Conservation (phyloP, 2,888 invertebrate species). For the Pharmacophagus antenor region DNA sequence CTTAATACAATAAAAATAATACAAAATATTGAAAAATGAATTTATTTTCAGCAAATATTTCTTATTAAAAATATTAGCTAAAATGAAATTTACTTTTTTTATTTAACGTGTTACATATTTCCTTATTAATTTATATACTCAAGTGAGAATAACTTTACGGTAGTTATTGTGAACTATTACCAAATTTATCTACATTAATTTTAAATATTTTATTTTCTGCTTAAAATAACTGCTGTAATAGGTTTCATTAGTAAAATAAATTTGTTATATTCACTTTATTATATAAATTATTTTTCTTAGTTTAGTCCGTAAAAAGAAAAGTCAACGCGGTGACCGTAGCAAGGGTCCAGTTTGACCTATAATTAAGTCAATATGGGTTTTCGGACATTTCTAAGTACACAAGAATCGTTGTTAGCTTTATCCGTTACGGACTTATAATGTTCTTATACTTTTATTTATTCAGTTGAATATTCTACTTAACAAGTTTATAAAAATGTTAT, state of each 20-base stretch:
- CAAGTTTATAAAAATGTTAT: not conserved
- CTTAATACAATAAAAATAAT: not conserved
- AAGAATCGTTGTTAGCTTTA: constrained; percentile 24
- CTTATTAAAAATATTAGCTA: no score
- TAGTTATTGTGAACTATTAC: no score
- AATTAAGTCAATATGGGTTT: constrained; percentile 68
- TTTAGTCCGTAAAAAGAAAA: not conserved
- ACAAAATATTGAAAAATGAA: no score
- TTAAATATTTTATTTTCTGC: no score
- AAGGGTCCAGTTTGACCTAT: constrained; percentile 56
- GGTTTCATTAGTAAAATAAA: no score
- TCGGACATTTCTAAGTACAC: constrained; percentile 51
- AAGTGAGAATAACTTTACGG: no score
- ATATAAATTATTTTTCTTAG: not conserved
- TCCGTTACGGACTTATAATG: constrained; percentile 8
- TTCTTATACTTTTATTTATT: not conserved
- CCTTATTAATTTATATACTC: no score
- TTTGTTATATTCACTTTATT: not conserved
- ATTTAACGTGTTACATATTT: no score
- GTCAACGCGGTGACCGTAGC: constrained; percentile 1
- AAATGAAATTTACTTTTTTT: no score
- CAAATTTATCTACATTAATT: no score
- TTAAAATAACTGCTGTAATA: no score
- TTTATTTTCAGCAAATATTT: no score
- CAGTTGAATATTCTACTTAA: not conserved